phyloP scores from a whole-genome alignment of 92 coral and sea anemone genomes.

The Metridium senile region DNA sequence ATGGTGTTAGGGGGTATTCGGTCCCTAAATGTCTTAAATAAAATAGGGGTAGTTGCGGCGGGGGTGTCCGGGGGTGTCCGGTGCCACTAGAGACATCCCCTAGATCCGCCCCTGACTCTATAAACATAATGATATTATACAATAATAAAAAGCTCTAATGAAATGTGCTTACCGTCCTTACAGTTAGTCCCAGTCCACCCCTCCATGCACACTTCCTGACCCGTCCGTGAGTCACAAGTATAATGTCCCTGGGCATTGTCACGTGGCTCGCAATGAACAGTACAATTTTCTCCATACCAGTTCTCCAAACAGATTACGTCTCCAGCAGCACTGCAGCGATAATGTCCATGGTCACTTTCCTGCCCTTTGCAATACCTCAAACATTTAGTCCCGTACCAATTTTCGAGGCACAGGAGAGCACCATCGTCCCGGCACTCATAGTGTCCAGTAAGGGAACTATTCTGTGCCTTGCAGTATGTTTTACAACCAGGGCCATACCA shows the following conservation, averaged over 20 bases:
- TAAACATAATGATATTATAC: background rate
- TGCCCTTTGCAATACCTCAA: constrained; percentile 41
- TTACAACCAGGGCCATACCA: constrained; percentile 67
- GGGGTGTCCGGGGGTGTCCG: too few species aligned
- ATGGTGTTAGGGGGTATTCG: too few species aligned
- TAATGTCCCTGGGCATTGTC: constrained; percentile 36
- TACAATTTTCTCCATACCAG: constrained; percentile 80
- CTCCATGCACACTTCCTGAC: constrained; percentile 29
- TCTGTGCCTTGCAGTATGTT: constrained; percentile 34
- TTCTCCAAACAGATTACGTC: constrained; percentile 47
- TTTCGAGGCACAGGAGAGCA: constrained; percentile 46
- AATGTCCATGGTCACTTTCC: constrained; percentile 62
- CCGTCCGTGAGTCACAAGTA: constrained; percentile 33
- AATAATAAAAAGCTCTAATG: background rate
- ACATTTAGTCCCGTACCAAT: constrained; percentile 75
- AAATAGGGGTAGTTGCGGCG: too few species aligned
- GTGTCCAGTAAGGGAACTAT: constrained; percentile 32
- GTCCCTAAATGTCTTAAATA: too few species aligned
- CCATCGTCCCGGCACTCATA: constrained; percentile 65
- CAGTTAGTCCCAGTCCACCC: constrained; percentile 47
- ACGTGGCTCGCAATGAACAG: constrained; percentile 54
- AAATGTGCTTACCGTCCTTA: constrained; percentile 15
- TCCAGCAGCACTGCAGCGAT: constrained; percentile 59
- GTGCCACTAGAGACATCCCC: too few species aligned
- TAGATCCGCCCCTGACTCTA: too few species aligned